Conservation (phyloP, 1,140 invertebrate species). For the Penaeus vannamei region DNA sequence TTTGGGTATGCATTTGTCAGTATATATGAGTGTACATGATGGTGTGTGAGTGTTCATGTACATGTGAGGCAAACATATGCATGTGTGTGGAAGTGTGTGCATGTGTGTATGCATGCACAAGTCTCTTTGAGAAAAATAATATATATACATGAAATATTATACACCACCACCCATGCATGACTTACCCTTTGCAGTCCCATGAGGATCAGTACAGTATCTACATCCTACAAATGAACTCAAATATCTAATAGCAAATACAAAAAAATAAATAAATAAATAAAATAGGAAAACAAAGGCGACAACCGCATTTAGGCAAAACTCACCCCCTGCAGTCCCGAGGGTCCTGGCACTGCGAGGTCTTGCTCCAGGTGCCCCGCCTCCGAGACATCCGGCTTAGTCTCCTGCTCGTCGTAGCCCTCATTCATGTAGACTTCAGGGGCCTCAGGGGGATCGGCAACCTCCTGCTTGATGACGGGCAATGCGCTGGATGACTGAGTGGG, state of each 20-base stretch:
- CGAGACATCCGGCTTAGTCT: conserved; percentile 55
- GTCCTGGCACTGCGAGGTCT: conserved; percentile 49
- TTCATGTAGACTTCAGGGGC: conserved; percentile 45
- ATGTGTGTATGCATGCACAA: background rate
- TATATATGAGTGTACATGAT: background rate
- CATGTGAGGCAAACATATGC: background rate
- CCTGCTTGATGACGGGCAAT: conserved; percentile 55
- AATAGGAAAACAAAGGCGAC: too few species aligned
- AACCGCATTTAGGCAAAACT: background rate
- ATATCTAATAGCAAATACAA: too few species aligned
- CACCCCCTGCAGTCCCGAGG: conserved; percentile 55
- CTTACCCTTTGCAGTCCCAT: too few species aligned
- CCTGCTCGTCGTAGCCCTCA: conserved; percentile 49
- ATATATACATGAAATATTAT: too few species aligned
- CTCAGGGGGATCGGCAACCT: conserved; percentile 56
- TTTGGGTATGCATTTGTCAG: background rate
- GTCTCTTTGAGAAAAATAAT: background rate
- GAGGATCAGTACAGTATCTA: too few species aligned
- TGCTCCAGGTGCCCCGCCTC: conserved; percentile 39
- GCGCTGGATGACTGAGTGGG: conserved; percentile 29
- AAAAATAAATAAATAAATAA: too few species aligned
- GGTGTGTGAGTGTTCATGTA: background rate
- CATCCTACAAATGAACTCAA: too few species aligned
- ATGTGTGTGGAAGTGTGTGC: background rate
- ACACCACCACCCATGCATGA: too few species aligned